Evolutionary conservation across 2,113 vertebrate species (phyloP).

Genomic region (Solenodon paradoxus): DNA sequence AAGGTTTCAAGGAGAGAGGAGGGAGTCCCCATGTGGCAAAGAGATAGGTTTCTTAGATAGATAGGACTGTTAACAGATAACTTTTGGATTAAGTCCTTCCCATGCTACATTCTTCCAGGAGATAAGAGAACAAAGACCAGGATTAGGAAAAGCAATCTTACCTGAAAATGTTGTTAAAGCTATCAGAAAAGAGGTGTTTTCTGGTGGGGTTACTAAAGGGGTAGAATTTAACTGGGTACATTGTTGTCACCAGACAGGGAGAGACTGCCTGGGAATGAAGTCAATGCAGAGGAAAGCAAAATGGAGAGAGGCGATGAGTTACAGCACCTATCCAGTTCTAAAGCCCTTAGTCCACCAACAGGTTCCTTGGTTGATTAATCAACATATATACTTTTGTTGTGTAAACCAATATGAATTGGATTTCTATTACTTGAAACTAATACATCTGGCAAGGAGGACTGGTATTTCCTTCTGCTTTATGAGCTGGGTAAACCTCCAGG

Average conservation of each 20-base stretch:
- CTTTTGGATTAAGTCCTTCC: too few relatives aligned
- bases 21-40: too few relatives aligned
- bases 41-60: too few relatives aligned
- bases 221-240: neutral
- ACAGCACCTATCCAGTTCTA: neutral
- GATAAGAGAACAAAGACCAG: too few relatives aligned
- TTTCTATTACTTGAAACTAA: conserved; percentile 23
- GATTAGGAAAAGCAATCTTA: neutral
- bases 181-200: neutral
- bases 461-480: conserved; percentile 13
- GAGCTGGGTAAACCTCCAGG: neutral
- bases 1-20: too few relatives aligned
- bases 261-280: neutral
- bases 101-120: too few relatives aligned
- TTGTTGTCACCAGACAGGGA: neutral
- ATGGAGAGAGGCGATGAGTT: neutral
- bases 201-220: neutral
- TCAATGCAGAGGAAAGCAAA: conserved; percentile 16
- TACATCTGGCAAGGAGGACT: neutral
- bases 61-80: too few relatives aligned
- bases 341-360: neutral
- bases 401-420: neutral
- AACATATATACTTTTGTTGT: conserved; percentile 25
- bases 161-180: neutral
- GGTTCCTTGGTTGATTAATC: neutral